These are phyloP conservation scores for Drosophila subsilvestris DNA, from an alignment of 2,888 invertebrate species.

Conservation along the genomic window DNA sequence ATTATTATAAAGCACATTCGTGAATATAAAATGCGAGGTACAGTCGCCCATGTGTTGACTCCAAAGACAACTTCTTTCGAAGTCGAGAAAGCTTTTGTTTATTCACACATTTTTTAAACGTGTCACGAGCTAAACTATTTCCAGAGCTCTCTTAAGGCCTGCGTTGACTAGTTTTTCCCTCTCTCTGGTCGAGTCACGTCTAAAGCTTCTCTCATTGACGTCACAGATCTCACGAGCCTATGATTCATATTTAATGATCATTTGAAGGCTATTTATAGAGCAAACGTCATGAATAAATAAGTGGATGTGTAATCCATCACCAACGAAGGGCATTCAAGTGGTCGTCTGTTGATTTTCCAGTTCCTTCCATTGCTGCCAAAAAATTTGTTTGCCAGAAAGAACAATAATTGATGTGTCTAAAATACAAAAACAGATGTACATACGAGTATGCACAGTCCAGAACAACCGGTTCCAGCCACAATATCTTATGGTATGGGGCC, in stretches of 20 bases:
- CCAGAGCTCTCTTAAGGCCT: conserved; percentile 14
- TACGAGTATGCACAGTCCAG: conserved; percentile 23
- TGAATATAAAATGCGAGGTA: conserved; percentile 45
- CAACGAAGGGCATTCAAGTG: conserved; percentile 5
- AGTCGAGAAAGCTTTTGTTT: conserved; percentile 27
- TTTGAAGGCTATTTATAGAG: conserved; percentile 46
- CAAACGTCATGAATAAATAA: conserved; percentile 25
- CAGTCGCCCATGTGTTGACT: conserved; percentile 43
- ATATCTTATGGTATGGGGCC: conserved; percentile 9
- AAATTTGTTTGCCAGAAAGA: conserved; percentile 31
- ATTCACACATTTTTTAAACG: conserved; percentile 57
- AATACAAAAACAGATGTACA: conserved; percentile 45
- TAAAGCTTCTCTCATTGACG: conserved; percentile 51
- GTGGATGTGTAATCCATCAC: not conserved
- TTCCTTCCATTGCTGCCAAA: conserved; percentile 21
- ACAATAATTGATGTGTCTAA: conserved; percentile 45
- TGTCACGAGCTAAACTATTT: conserved; percentile 52
- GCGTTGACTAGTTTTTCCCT: conserved; percentile 8
- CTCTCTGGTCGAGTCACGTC: conserved; percentile 5
- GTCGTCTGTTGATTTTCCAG: conserved; percentile 12
- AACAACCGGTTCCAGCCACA: conserved; percentile 61
- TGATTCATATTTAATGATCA: conserved; percentile 15
- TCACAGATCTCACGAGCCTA: conserved; percentile 63
- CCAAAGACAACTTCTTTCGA: conserved; percentile 14
- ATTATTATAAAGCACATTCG: conserved; percentile 7